Evolutionary conservation across 1,140 invertebrate species (phyloP), one percentile per base, ranked within the genome.

Genomic region (Hyphantria cunea): DNA sequence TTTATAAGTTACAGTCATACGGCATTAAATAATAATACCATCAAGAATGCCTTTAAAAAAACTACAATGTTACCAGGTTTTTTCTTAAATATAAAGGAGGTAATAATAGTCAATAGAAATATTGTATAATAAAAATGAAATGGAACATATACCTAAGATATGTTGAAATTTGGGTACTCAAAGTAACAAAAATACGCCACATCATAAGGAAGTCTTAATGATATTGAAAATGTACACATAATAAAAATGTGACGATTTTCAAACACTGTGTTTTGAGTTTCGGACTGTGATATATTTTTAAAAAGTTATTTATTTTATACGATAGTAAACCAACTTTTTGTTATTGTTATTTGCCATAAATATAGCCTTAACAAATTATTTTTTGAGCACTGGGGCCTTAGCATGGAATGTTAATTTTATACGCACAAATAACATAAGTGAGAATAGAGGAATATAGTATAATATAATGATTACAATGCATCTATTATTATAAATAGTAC

Each of bases 341-440:
- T 72, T 70, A 70, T 67, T 66, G 59, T 62, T 71, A 65, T 59
- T 59, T 68, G 55, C 55, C 44, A 48, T 49, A 53, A 62, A 10
- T 60, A 72, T 70, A 72, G 68, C 66, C 76, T 78, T 78, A 78
- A 76, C 61, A 71, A 78, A 78, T 78, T 72, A 78, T 65, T 72
- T n/a, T 72, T 78, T 78, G 76, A 78, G 76, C 76, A 78, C 76
- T 73, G 70, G 65, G 60, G 59, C 60, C 53, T 58, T 63, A 68
- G 32, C 59, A 51, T 56, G 65, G 58, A 67, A 60, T 47, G 48
- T 44, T 13, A 12, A 41, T 37, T 41, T 14, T 58, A 11, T 17
- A 5, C 34, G n/a, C 34, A 39, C 34, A 37, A 58, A 48, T n/a
- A 58, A 58, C 31, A 48, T 34, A 58, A 47, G 13, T 34, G 45